Conservation (phyloP, 1,140 invertebrate species). For the Drosophila rhopaloa region DNA sequence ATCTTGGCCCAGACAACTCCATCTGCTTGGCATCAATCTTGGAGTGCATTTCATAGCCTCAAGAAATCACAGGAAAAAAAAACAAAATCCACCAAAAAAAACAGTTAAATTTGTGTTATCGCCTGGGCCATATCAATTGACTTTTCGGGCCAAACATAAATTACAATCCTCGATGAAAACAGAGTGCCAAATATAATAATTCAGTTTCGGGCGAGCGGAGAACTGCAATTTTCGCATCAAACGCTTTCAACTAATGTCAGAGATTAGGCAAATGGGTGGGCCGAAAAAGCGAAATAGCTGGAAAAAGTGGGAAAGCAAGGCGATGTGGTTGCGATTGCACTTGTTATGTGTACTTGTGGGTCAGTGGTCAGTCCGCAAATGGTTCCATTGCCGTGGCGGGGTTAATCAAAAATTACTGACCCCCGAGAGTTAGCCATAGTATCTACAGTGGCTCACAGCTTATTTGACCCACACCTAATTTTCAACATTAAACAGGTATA, state of each 20-base stretch:
- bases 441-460: no score
- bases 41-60: conserved; percentile 39
- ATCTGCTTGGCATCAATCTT: conserved; percentile 62
- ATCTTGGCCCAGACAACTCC: conserved; percentile 65
- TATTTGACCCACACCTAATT: no score
- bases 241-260: conserved; percentile 68
- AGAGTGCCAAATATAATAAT: conserved; percentile 78
- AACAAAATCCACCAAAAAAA: conserved; percentile 17
- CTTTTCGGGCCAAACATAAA: conserved; percentile 75
- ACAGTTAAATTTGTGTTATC: conserved; percentile 73
- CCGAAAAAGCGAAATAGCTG: conserved; percentile 44
- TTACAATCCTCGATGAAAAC: conserved; percentile 50
- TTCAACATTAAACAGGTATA: no score
- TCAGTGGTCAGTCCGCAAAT: conserved; percentile 59
- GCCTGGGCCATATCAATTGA: conserved; percentile 75
- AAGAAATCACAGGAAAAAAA: conserved; percentile 13
- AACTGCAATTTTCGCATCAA: conserved; percentile 72
- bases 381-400: conserved; percentile 64
- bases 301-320: conserved; percentile 46
- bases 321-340: conserved; percentile 29
- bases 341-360: conserved; percentile 41
- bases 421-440: conserved; percentile 25
- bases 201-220: conserved; percentile 42
- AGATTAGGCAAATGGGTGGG: conserved; percentile 71
- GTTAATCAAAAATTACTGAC: conserved; percentile 80